Base-by-base conservation (phyloP, 2,113 vertebrate species). In the Forbesichthys papilliferus region DNA sequence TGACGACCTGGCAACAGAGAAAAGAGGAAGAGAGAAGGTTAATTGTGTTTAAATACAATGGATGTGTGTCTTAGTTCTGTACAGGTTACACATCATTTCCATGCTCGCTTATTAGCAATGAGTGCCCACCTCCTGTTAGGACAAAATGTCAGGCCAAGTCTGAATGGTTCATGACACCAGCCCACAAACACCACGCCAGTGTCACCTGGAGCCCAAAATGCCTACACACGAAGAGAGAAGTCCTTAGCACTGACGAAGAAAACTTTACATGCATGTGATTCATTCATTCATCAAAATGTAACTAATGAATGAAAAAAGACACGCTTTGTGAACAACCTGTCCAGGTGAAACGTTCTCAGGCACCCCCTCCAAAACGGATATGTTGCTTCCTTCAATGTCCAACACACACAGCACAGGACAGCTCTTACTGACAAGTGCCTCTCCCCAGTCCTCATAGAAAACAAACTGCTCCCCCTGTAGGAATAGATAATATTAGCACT, bases 151-250 rank as follows among this genome's bases (percentile, higher is more conserved):
- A 98, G 87, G 20, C 97, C 96, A 66, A 98, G 88, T 84, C 93
- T 93, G 86, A 95, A 98, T 5, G 96, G 96, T 53, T 95, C 93
- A 0, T 98, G 95, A 90, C 92, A 94, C 96, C 96, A 99, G 69
- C 97, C 98, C 12, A 95, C 90, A 0, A 99, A 99, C 68, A 99
- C 92, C 79, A 98, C 93, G 0, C 96, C 95, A 0, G 81, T 87
- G 79, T 98, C 97, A 52, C 86, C 92, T 0, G 94, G 96, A 47
- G 95, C 94, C 97, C 97, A 99, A 87, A 99, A 96, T 20, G 95
- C 98, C 98, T 99, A 81, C 16, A 65, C 5, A 47, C 14, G 66
- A 20, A 64, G 33, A 75, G 2, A 47, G 1, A 48, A 14, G 53
- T 16, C 14, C 14, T 54, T 0, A 42, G 36, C 36, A 6, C 20